These are phyloP conservation scores for Agapetus fuscipes DNA, from an alignment of 2,888 invertebrate genomes.

Conservation along the genomic window DNA sequence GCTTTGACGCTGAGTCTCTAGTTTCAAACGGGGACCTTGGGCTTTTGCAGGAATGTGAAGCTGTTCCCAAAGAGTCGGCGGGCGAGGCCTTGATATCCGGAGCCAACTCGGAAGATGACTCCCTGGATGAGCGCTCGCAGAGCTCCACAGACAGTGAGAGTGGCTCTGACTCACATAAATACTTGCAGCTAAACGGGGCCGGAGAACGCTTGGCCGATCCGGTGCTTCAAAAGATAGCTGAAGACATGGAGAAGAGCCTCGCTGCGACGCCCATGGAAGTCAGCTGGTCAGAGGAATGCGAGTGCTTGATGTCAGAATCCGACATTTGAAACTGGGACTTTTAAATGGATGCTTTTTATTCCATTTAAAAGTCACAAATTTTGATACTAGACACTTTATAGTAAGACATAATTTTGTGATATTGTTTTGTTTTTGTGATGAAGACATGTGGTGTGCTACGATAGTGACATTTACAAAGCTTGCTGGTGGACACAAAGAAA, in stretches of 20 bases:
- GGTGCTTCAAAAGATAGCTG: conserved; percentile 18
- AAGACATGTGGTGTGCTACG: no score
- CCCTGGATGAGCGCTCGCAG: conserved; percentile 19
- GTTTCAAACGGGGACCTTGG: conserved; percentile 14
- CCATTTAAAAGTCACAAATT: conserved; percentile 2
- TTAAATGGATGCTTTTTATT: conserved; percentile 16
- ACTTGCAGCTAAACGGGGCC: conserved; percentile 14
- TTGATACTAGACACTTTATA: neutral
- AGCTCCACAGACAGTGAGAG: conserved; percentile 21
- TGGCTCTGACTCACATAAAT: conserved; percentile 17
- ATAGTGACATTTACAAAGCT: no score
- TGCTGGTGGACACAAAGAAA: no score
- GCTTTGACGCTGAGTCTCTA: conserved; percentile 8
- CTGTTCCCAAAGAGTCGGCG: conserved; percentile 50
- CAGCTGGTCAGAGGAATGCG: conserved; percentile 24
- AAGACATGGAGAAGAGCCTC: conserved; percentile 16
- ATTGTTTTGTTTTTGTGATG: neutral
- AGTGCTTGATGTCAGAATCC: conserved; percentile 17
- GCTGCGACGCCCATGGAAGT: conserved; percentile 23
- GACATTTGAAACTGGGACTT: conserved; percentile 23
- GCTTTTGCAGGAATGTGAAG: conserved; percentile 17
- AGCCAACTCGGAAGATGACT: conserved; percentile 48
- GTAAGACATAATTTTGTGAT: neutral
- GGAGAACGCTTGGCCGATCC: conserved; percentile 18
- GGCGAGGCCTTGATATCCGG: conserved; percentile 60